A percentile compares a stretch with the other conserved stretches of the same genome.
Evolutionary conservation across 2,888 invertebrate species (phyloP).

Genomic region (Drosophila parthenogenetica): DNA sequence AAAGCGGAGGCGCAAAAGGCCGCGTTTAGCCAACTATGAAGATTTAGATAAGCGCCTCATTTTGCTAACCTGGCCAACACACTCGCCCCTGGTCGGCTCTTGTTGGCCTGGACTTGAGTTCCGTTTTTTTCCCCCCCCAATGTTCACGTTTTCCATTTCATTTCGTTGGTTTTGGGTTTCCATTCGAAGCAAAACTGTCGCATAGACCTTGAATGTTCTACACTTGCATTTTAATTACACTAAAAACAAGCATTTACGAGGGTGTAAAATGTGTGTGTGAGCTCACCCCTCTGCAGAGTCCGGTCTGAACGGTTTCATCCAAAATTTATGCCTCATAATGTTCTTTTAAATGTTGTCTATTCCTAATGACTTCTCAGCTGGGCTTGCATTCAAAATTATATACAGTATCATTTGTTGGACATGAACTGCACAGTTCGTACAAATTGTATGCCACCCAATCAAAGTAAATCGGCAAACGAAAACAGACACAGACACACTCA

Average conservation of each 20-base stretch:
- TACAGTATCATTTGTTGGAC: conserved; percentile 38
- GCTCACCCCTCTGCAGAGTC: not conserved
- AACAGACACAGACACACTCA: conserved; percentile 19
- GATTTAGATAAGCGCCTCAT: conserved; percentile 85
- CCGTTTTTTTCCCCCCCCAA: conserved; percentile 6
- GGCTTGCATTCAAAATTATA: conserved; percentile 46
- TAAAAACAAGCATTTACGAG: conserved; percentile 51
- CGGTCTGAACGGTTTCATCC: conserved; percentile 3
- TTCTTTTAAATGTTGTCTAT: conserved; percentile 65
- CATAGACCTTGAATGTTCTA: conserved; percentile 65
- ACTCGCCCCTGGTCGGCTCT: conserved; percentile 32
- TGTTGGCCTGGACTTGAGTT: conserved; percentile 12
- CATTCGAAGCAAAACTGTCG: conserved; percentile 72
- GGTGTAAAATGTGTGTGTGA: conserved; percentile 51
- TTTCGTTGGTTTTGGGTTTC: conserved; percentile 55
- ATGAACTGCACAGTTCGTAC: conserved; percentile 40
- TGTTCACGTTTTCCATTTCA: conserved; percentile 74
- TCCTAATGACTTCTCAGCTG: conserved; percentile 49
- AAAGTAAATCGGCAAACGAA: conserved; percentile 59
- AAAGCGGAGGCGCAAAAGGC: conserved; percentile 79
- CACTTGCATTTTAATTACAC: conserved; percentile 64
- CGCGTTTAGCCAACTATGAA: conserved; percentile 85
- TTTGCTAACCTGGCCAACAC: conserved; percentile 62
- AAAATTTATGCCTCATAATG: conserved; percentile 63
- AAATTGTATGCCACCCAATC: conserved; percentile 70